Conservation (phyloP, 2,888 invertebrate genomes). For the Dryocosmus kuriphilus region DNA sequence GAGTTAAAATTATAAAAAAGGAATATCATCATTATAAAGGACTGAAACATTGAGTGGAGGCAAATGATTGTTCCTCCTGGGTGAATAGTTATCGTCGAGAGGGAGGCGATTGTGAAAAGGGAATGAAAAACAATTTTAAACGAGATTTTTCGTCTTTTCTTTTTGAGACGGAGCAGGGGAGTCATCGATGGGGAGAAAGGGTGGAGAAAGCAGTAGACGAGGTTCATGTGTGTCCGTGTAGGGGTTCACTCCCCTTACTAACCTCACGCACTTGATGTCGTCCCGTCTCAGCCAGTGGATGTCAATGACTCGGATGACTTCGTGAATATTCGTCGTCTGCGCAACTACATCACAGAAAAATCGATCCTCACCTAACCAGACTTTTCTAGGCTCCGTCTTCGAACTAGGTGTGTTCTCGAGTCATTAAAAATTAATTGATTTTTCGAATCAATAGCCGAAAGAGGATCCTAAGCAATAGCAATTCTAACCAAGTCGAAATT, state of each 20-base stretch:
- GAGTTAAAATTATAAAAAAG: constrained; percentile 39
- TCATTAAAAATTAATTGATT: not conserved
- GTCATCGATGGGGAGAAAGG: constrained; percentile 68
- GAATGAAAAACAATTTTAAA: constrained; percentile 41
- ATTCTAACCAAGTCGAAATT: not conserved
- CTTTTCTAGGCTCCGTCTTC: not conserved
- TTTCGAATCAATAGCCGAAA: not conserved
- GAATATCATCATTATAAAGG: constrained; percentile 43
- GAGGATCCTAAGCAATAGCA: not conserved
- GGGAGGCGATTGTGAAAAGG: constrained; percentile 42
- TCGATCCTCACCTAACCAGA: constrained; percentile 66
- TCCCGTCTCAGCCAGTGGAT: constrained; percentile 70
- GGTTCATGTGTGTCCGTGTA: constrained; percentile 45
- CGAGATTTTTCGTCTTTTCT: constrained; percentile 54
- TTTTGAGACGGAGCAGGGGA: constrained; percentile 52
- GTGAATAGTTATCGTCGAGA: constrained; percentile 53
- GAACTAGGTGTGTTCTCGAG: not conserved
- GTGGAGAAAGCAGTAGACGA: constrained; percentile 39
- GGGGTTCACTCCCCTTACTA: constrained; percentile 51
- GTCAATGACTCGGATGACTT: constrained; percentile 76
- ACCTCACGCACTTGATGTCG: constrained; percentile 70
- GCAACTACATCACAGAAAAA: constrained; percentile 65
- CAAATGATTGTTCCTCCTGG: constrained; percentile 48
- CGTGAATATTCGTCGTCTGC: constrained; percentile 68
- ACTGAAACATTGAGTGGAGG: constrained; percentile 28